Base-by-base conservation (phyloP, 2,797 vertebrate genomes). In the Chelon auratus region DNA sequence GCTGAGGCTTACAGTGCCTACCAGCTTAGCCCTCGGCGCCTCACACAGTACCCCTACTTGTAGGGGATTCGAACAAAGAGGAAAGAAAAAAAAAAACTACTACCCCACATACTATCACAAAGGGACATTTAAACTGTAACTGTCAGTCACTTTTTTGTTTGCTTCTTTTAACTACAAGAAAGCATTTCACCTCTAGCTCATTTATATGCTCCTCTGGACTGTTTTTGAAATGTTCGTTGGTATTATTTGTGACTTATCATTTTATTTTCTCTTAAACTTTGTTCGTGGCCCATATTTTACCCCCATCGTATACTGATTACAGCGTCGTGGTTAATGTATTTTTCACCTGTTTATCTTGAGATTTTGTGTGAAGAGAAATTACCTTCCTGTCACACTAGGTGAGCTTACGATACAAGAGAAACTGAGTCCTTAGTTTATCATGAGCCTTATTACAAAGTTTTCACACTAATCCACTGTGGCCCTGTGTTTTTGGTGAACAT, bases 21-120 rank as follows among this genome's bases (percentile, higher is more conserved):
- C 89, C 97, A 96, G 72, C 94, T 99, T 70, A 99, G 97, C 90
- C 97, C 97, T 14, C 94, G 96, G 22, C 96, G 97, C 89, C 96
- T 98, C 84, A 89, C 96, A 71, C 97, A 99, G 93, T 99, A 98
- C 90, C 97, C 97, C 0, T 99, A 98, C 91, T 94, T 98, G 90
- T 98, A 93, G 92, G 62, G 22, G 37, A 36, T 11, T 43, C 9
- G 11, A 33, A 80, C 56, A 12, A 7, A 22, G 57, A 72, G 36
- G 48, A 62, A 66, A 47, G 37, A 54, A 68, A 47, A 54, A 2
- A 40, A 68, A 12, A 39, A 43, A 45, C 55, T 13, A 55, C 76
- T 75, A 56, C 66, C 61, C 67, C 59, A 39, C 75, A 51, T 69
- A 14, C 13, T 50, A 60, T 70, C 55, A 78, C 78, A 81, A 83